Evolutionary conservation across 2,113 vertebrate genomes (phyloP).

Genomic region (Heloderma charlesbogerti): DNA sequence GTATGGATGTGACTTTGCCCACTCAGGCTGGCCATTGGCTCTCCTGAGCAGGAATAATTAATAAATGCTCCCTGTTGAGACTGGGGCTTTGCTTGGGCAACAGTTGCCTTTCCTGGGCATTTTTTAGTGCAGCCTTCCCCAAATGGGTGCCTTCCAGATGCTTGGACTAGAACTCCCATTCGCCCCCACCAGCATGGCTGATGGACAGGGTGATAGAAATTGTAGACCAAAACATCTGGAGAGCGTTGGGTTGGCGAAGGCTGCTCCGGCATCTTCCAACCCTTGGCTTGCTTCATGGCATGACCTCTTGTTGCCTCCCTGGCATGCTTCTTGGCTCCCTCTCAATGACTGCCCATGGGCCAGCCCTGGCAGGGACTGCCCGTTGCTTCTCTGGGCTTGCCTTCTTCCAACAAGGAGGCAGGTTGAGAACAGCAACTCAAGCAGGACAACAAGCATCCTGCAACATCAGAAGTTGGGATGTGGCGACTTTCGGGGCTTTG

Average conservation of each 20-base stretch:
- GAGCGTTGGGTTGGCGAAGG: not conserved
- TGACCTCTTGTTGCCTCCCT: not conserved
- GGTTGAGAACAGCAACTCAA: not conserved
- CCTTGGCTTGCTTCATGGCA: not conserved
- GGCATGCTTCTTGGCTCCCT: not conserved
- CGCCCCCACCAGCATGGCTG: too few relatives aligned
- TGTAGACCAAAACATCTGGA: too few relatives aligned
- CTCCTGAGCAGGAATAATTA: not conserved
- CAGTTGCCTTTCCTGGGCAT: too few relatives aligned
- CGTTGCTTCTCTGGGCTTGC: not conserved
- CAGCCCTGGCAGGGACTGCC: not conserved
- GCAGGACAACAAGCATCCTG: not conserved
- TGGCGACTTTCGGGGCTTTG: not conserved
- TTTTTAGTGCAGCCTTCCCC: not conserved
- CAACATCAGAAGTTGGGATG: not conserved
- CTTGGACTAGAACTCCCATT: not conserved
- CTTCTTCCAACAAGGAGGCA: not conserved
- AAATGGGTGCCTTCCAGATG: not conserved
- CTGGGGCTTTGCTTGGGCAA: not conserved
- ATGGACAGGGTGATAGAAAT: too few relatives aligned
- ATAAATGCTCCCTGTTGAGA: not conserved
- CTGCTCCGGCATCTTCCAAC: not conserved
- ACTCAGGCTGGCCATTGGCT: not conserved
- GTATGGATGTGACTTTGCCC: not conserved
- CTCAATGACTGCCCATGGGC: not conserved